Evolutionary conservation across 2,888 invertebrate species (phyloP), one percentile per base, ranked within the genome.

Genomic region (Stenurella melanura): DNA sequence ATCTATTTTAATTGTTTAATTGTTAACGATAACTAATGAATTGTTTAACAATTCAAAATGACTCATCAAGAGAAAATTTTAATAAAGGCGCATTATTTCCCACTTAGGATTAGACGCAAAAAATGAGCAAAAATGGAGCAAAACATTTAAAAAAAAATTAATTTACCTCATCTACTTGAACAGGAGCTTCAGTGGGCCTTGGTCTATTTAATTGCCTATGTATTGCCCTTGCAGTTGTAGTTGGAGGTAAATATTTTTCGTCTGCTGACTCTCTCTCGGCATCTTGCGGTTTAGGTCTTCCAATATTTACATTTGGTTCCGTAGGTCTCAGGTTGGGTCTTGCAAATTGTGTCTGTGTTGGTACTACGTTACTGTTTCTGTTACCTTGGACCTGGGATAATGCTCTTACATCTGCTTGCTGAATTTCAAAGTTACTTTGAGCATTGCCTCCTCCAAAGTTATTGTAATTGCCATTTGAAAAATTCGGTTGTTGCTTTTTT

Each of bases 211-310:
- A 26, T 26, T 17, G 66, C 17, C 19, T 21, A 17, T 50, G 50
- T 38, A 58, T 56, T 9, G 38, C 21, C 11, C 61, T 72, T 12
- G 57, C 38, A 54, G 76, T 76, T 17, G 73, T 79, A 26, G 67
- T 67, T 57, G 79, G 73, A 21, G 78, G 78, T 57, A 79, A 74
- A 67, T 80, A 80, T 58, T 42, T 75, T 26, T 78, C 77, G 21
- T 56, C 75, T 38, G 69, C 56, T 74, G 61, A 17, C 54, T 66
- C 72, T 42, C 66, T 71, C 0, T 71, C 67, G 50, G 57, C 38
- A 1, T 19, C 56, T 19, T 57, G 18, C 0, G 60, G 38, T 26
- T 54, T 70, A 30, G 38, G 11, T 38, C 21, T 18, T 17, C 38
- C 58, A 34, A 21, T 19, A 38, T 42, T 34, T 67, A 9, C 17